Conservation (phyloP, 2,797 vertebrate genomes). For the Chelon labrosus region DNA sequence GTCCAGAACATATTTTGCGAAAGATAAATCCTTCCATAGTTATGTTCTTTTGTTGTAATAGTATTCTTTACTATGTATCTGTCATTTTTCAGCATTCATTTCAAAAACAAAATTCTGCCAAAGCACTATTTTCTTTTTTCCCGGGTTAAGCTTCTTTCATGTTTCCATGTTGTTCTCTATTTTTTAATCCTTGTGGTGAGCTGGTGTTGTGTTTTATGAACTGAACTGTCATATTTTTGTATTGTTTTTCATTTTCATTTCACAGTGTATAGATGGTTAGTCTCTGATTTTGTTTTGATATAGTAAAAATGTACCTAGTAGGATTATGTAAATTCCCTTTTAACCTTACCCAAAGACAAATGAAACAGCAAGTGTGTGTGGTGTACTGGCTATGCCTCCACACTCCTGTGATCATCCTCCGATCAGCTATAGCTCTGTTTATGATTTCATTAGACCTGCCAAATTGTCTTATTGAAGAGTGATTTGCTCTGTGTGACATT, state of each 20-base stretch:
- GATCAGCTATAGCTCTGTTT: constrained; percentile 28
- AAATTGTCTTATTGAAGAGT: constrained; percentile 31
- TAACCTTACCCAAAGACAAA: constrained; percentile 17
- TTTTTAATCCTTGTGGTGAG: constrained; percentile 17
- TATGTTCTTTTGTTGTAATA: constrained; percentile 15
- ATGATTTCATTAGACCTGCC: constrained; percentile 54
- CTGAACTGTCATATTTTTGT: not conserved
- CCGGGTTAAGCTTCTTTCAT: not conserved
- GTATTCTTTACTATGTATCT: not conserved
- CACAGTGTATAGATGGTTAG: constrained; percentile 6
- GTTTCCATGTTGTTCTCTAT: constrained; percentile 14
- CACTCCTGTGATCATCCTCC: constrained; percentile 50
- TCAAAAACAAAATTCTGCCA: constrained; percentile 27
- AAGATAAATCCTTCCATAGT: constrained; percentile 13
- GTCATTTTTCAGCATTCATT: constrained; percentile 10
- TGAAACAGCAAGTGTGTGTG: constrained; percentile 7
- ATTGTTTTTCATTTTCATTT: constrained; percentile 9
- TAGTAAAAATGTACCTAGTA: constrained; percentile 28
- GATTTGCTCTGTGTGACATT: constrained; percentile 46
- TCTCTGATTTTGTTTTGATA: constrained; percentile 13
- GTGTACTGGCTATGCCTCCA: constrained; percentile 66
- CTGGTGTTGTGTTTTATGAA: constrained; percentile 25
- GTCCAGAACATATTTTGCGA: constrained; percentile 2
- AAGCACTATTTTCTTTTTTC: constrained; percentile 20
- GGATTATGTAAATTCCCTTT: constrained; percentile 19